phyloP scores from a whole-genome alignment of 2,113 vertebrate genomes.

The Pomatostomus ruficeps region DNA sequence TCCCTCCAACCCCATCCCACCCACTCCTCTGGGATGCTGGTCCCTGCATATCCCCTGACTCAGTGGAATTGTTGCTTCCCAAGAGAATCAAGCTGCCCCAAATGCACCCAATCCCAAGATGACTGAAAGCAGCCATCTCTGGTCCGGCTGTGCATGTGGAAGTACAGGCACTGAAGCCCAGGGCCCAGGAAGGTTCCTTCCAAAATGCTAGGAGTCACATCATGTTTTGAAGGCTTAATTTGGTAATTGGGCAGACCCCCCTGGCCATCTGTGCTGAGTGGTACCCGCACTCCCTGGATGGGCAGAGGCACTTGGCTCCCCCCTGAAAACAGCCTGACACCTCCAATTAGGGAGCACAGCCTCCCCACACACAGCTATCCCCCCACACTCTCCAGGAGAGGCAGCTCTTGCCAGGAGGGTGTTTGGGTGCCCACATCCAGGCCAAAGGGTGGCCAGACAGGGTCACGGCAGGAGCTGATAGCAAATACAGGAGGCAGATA shows the following conservation, averaged over 20 bases:
- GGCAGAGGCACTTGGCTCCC: conserved; percentile 34
- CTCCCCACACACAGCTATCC: not conserved
- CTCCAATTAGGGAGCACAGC: conserved; percentile 5
- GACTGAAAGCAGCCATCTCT: not conserved
- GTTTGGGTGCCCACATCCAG: not conserved
- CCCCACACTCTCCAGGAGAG: not conserved
- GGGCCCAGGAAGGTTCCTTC: not conserved
- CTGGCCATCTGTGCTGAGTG: not conserved
- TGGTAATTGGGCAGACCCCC: conserved; percentile 21
- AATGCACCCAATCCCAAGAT: not conserved
- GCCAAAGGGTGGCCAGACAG: not conserved
- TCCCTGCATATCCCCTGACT: not conserved
- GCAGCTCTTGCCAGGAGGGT: not conserved
- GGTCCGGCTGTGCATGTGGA: accelerated
- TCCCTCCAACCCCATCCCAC: not conserved
- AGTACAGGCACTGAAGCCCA: not conserved
- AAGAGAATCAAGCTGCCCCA: not conserved
- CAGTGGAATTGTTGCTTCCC: not conserved
- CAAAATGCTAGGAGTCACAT: not conserved
- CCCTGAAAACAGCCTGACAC: conserved; percentile 24
- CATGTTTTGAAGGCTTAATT: conserved; percentile 47
- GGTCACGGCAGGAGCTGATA: not conserved
- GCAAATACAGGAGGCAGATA: not conserved
- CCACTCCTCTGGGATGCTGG: not conserved
- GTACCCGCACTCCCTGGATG: not conserved